These are phyloP conservation scores for Junonia oenone DNA, from an alignment of 2,888 invertebrate species.

Conservation along the genomic window DNA sequence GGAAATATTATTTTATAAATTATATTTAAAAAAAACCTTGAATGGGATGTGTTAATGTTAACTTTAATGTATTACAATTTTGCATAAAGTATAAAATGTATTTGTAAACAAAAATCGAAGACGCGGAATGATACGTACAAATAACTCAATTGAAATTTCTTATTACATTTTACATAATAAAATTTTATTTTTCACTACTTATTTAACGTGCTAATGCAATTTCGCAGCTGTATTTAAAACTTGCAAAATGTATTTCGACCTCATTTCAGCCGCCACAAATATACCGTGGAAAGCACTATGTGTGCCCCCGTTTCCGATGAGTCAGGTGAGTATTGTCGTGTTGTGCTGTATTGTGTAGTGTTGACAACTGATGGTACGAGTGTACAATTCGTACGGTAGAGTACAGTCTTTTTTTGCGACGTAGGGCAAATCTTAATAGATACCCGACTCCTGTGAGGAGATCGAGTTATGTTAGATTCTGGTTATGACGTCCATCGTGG, in stretches of 20 bases:
- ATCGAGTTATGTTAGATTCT: too few species aligned
- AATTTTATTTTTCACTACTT: neutral
- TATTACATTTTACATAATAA: neutral
- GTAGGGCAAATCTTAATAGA: too few species aligned
- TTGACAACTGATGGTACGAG: neutral
- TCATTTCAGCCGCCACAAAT: conserved; percentile 11
- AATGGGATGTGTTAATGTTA: too few species aligned
- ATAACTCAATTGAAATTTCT: too few species aligned
- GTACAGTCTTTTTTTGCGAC: neutral
- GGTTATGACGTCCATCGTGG: too few species aligned
- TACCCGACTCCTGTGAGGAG: too few species aligned
- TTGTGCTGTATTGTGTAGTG: conserved; percentile 10
- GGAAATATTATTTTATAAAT: too few species aligned
- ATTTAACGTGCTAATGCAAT: neutral
- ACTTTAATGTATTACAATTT: too few species aligned
- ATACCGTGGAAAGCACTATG: conserved; percentile 19
- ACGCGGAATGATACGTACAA: too few species aligned
- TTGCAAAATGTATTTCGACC: conserved; percentile 15
- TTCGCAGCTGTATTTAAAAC: neutral
- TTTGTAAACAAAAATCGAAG: neutral
- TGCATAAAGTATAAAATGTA: too few species aligned
- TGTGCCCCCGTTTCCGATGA: conserved; percentile 19
- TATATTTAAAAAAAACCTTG: too few species aligned
- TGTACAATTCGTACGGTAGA: too few species aligned
- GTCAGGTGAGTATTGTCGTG: conserved; percentile 13